Evolutionary conservation across 1,140 invertebrate genomes (phyloP).

Genomic region (Ceratina japonica): DNA sequence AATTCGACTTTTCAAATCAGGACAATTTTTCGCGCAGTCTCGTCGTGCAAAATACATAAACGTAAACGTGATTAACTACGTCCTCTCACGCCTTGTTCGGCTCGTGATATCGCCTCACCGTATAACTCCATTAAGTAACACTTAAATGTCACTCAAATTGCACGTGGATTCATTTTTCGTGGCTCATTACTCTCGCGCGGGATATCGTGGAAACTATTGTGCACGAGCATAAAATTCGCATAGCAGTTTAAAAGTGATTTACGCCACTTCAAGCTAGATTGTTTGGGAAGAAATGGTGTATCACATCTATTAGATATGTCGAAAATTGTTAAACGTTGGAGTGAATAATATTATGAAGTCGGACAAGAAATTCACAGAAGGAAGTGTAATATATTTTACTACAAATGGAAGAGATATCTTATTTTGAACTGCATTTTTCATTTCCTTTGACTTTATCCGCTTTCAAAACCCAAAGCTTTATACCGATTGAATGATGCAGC

Average conservation of each 20-base stretch:
- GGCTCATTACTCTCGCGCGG: conserved; percentile 8
- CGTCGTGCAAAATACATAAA: not conserved
- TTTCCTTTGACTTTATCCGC: not conserved
- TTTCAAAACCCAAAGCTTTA: not conserved
- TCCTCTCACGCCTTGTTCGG: not conserved
- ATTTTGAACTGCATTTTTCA: not conserved
- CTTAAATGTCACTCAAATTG: conserved; percentile 43
- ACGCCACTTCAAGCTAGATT: not conserved
- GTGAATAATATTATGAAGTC: too few species aligned
- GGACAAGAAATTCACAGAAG: too few species aligned
- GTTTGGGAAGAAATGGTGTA: not conserved
- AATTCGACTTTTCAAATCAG: not conserved
- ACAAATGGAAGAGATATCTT: too few species aligned
- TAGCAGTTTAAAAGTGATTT: not conserved
- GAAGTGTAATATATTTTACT: too few species aligned
- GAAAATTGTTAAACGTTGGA: too few species aligned
- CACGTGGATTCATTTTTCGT: conserved; percentile 13
- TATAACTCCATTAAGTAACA: conserved; percentile 42
- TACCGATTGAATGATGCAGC: not conserved
- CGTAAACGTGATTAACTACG: conserved; percentile 4
- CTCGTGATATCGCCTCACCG: conserved; percentile 1
- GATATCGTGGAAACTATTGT: not conserved
- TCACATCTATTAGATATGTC: too few species aligned
- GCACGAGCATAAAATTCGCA: not conserved
- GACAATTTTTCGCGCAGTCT: conserved; percentile 1